phyloP scores from a whole-genome alignment of 35 echinoderm and acorn worm species.

The Heliocidaris erythrogramma region DNA sequence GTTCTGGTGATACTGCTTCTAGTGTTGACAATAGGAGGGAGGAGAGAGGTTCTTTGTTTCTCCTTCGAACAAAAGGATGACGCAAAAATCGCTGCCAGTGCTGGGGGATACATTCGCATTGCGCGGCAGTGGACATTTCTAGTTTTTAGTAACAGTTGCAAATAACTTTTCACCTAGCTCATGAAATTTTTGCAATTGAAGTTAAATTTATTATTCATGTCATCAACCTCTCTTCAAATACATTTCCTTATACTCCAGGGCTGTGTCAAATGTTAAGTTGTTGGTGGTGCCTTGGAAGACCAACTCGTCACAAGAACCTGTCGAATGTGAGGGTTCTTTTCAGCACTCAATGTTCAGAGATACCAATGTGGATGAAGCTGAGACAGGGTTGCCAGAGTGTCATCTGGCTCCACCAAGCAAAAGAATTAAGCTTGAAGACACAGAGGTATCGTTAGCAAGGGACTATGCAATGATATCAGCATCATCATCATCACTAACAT shows the following conservation, averaged over 20 bases:
- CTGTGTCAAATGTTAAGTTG: neutral
- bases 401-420: neutral
- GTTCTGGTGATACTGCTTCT: no score
- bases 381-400: neutral
- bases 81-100: no score
- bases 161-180: no score
- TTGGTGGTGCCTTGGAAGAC: neutral
- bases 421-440: neutral
- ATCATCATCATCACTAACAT: neutral
- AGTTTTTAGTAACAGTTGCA: no score
- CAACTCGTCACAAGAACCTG: neutral
- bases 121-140: no score
- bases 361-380: neutral
- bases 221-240: no score
- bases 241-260: neutral
- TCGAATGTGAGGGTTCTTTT: neutral
- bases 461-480: neutral
- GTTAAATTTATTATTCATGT: no score
- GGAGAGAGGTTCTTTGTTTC: no score
- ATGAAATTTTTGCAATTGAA: no score
- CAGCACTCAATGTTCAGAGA: neutral
- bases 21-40: no score
- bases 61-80: no score
- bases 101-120: no score
- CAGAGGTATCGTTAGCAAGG: neutral